A percentile compares a stretch with the other conserved stretches of the same genome.
Evolutionary conservation across 2,113 vertebrate species (phyloP).

Genomic region (Hiodon tergisus): DNA sequence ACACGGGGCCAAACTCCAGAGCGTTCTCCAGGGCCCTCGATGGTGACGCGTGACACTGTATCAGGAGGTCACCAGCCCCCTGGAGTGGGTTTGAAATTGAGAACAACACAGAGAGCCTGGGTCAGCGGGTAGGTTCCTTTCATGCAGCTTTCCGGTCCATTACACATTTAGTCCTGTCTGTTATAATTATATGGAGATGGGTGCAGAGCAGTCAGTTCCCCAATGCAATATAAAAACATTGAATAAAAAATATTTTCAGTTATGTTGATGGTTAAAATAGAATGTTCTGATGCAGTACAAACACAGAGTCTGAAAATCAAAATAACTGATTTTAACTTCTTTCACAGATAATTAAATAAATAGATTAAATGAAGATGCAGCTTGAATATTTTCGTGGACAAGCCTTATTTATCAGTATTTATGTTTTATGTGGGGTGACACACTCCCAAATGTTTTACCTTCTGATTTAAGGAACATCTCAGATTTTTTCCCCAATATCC

Average conservation of each 20-base stretch:
- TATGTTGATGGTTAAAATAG: conserved; percentile 12
- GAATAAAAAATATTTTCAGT: conserved; percentile 41
- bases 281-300: conserved; percentile 10
- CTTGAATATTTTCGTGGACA: too few relatives aligned
- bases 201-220: conserved; percentile 40
- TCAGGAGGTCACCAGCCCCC: conserved; percentile 26
- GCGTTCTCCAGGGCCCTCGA: conserved; percentile 37
- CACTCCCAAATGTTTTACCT: too few relatives aligned
- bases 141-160: not conserved
- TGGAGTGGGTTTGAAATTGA: not conserved
- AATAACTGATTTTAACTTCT: not conserved
- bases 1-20: too few relatives aligned
- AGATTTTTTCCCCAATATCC: too few relatives aligned
- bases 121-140: not conserved
- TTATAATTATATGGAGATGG: conserved; percentile 42
- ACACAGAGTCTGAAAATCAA: conserved; percentile 27
- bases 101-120: not conserved
- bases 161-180: conserved; percentile 19
- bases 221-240: conserved; percentile 48
- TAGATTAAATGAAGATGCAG: too few relatives aligned
- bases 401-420: too few relatives aligned
- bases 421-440: too few relatives aligned
- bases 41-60: not conserved
- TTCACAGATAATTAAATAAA: not conserved
- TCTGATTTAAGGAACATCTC: too few relatives aligned